Percentiles rank a stretch among this genome's conserved stretches.
Conservation (phyloP, 2,797 vertebrate species). For the Dermochelys coriacea region DNA sequence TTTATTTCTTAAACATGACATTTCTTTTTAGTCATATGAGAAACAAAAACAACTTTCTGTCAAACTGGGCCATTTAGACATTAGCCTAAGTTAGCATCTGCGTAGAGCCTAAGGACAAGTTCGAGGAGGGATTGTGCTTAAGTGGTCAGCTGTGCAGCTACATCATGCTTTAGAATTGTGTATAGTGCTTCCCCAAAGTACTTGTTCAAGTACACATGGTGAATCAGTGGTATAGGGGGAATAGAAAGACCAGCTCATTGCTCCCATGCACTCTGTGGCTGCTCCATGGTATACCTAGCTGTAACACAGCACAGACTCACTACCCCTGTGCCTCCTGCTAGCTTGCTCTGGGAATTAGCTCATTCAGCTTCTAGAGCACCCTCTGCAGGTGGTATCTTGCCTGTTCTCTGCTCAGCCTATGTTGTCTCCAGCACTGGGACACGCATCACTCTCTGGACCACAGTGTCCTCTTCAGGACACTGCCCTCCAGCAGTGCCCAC, state of each 20-base stretch:
- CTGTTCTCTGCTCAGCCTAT: no score
- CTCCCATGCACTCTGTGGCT: neutral
- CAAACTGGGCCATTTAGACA: neutral
- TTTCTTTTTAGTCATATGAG: neutral
- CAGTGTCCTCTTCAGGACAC: no score
- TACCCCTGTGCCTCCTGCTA: no score
- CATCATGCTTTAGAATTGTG: neutral
- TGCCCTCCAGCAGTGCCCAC: no score
- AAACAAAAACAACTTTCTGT: neutral
- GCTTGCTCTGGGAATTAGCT: no score
- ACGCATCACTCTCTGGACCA: no score
- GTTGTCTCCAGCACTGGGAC: no score
- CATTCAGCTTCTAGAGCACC: no score
- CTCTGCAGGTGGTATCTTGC: no score
- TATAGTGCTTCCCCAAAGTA: neutral
- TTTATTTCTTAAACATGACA: neutral
- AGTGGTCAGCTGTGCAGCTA: neutral
- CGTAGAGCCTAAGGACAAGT: rapidly evolving
- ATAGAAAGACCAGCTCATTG: neutral
- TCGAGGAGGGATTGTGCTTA: neutral
- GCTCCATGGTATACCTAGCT: neutral
- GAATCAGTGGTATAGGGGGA: neutral
- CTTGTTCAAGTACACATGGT: neutral
- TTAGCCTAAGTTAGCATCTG: neutral
- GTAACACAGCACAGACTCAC: no score